Evolutionary conservation across 2,888 invertebrate species (phyloP).

Genomic region (Meliscaeva auricollis): DNA sequence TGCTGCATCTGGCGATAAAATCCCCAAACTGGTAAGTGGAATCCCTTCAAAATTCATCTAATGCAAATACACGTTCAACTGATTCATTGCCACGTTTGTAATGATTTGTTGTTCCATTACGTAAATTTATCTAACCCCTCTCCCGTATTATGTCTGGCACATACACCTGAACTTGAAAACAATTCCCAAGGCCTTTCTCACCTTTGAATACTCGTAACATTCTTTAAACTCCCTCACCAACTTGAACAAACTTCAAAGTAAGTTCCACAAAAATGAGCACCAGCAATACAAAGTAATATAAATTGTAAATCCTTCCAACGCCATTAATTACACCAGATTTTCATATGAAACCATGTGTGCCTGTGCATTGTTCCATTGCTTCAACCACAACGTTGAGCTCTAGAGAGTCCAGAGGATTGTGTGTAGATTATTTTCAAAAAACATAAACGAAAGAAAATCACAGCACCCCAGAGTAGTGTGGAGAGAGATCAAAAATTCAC

Average conservation of each 20-base stretch:
- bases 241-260: background rate
- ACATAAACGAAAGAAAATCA: conserved; percentile 18
- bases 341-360: conserved; percentile 39
- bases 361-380: conserved; percentile 33
- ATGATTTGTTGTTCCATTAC: no score
- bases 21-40: no score
- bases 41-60: no score
- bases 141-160: background rate
- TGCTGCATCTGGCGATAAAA: no score
- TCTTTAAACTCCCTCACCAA: background rate
- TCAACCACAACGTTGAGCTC: conserved; percentile 27
- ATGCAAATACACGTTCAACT: no score
- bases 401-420: conserved; percentile 20
- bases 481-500: conserved; percentile 60
- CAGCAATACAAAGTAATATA: background rate
- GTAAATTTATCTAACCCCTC: no score
- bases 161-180: background rate
- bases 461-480: background rate
- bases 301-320: conserved; percentile 25
- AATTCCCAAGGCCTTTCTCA: background rate
- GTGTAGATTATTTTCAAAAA: conserved; percentile 25
- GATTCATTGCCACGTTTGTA: no score
- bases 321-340: conserved; percentile 62
- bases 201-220: background rate
- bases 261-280: conserved; percentile 11